phyloP scores from a whole-genome alignment of 2,113 vertebrate species.

The Alaudala cheleensis region DNA sequence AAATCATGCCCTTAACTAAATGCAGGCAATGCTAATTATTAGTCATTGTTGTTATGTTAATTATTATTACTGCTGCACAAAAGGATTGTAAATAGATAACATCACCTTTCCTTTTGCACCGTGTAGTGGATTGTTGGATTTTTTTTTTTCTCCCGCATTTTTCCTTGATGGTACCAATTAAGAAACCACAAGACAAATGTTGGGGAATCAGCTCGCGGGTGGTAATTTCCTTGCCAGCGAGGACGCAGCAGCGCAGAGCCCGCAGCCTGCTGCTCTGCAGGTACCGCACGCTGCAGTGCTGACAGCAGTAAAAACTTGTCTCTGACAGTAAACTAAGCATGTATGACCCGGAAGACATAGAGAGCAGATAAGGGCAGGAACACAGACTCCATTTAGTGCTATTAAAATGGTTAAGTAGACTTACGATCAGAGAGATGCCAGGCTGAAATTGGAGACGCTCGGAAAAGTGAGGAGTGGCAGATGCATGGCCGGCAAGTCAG shows the following conservation, averaged over 20 bases:
- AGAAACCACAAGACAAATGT: conserved; percentile 46
- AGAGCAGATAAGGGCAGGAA: conserved; percentile 62
- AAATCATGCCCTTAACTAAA: neutral
- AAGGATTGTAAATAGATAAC: conserved; percentile 34
- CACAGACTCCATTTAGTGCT: conserved; percentile 62
- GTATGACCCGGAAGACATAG: conserved; percentile 63
- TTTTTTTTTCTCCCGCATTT: neutral
- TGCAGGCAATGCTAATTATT: conserved; percentile 14
- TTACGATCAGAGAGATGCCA: conserved; percentile 46
- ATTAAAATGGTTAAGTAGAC: conserved; percentile 62
- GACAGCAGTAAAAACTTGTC: conserved; percentile 67
- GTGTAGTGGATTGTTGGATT: neutral
- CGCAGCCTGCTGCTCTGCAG: conserved; percentile 66
- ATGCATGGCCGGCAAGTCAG: neutral
- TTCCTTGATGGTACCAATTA: conserved; percentile 59
- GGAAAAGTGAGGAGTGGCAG: conserved; percentile 45
- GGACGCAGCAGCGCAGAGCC: conserved; percentile 41
- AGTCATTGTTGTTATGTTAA: neutral
- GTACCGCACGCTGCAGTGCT: conserved; percentile 64
- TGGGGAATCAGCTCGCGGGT: conserved; percentile 43
- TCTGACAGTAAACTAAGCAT: conserved; percentile 69
- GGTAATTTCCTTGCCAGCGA: conserved; percentile 54
- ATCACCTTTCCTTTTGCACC: neutral
- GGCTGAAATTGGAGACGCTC: conserved; percentile 47
- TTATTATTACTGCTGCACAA: conserved; percentile 8